Conservation (phyloP, 2,888 invertebrate genomes). For the Trisateles emortualis region DNA sequence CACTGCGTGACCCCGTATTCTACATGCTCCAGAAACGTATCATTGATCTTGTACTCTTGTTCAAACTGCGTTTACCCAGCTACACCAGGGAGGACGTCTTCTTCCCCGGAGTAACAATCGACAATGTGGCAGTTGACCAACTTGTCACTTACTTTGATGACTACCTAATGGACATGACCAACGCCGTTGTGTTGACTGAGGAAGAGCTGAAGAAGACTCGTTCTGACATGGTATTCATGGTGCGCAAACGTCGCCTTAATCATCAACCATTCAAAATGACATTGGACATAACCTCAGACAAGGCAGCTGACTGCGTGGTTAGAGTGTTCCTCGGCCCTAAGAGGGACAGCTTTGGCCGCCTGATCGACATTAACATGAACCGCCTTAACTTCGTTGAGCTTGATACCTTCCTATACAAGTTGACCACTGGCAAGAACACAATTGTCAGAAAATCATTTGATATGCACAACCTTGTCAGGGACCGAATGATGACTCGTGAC, state of each 20-base stretch:
- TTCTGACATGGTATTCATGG: conserved; percentile 82
- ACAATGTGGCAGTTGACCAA: conserved; percentile 88
- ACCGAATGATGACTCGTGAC: conserved; percentile 88
- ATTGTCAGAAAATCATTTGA: conserved; percentile 89
- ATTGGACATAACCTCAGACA: conserved; percentile 86
- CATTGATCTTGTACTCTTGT: conserved; percentile 84
- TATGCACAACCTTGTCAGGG: conserved; percentile 88
- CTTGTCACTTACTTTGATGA: conserved; percentile 90
- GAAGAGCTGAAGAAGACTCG: conserved; percentile 79
- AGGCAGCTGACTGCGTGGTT: conserved; percentile 87
- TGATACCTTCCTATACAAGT: conserved; percentile 87
- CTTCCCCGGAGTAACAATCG: conserved; percentile 89
- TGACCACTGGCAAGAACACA: conserved; percentile 89
- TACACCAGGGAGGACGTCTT: conserved; percentile 88
- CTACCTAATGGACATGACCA: conserved; percentile 89
- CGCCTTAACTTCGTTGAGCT: conserved; percentile 89
- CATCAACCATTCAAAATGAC: conserved; percentile 88
- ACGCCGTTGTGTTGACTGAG: conserved; percentile 82
- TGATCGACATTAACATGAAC: conserved; percentile 86
- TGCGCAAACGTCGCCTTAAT: conserved; percentile 88
- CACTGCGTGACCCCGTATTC: conserved; percentile 91
- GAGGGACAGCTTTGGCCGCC: conserved; percentile 85
- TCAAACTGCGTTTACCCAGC: conserved; percentile 87
- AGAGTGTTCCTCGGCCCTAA: conserved; percentile 91
- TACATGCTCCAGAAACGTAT: conserved; percentile 90